phyloP scores from a whole-genome alignment of 2,888 invertebrate species.

The Chymomyza caudatula region DNA sequence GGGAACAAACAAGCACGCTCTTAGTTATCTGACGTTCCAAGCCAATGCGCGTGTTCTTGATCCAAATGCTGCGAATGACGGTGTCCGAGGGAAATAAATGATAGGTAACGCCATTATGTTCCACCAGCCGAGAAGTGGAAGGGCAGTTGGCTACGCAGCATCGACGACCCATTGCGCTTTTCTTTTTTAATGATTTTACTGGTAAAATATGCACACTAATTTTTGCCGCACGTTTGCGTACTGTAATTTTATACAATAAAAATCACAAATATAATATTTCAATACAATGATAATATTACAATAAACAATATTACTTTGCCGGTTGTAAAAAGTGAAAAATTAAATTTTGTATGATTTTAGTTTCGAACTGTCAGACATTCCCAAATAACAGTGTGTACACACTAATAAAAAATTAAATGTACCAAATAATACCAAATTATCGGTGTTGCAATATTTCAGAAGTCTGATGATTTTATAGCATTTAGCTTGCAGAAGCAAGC shows the following conservation, averaged over 20 bases:
- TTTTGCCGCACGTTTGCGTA: background rate
- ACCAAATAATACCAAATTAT: background rate
- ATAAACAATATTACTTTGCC: background rate
- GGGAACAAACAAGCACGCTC: conserved; percentile 84
- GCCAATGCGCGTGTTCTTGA: conserved; percentile 81
- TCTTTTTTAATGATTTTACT: background rate
- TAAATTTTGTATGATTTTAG: background rate
- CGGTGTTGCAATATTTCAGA: background rate
- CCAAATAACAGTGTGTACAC: background rate
- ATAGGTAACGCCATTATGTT: conserved; percentile 84
- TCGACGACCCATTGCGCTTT: conserved; percentile 73
- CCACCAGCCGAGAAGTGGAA: conserved; percentile 72
- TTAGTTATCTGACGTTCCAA: conserved; percentile 80
- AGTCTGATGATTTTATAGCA: too few relatives aligned
- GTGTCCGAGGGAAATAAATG: conserved; percentile 86
- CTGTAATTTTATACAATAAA: background rate
- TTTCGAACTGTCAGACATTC: background rate
- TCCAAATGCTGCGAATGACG: conserved; percentile 82
- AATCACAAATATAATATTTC: background rate
- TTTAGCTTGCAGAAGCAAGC: too few relatives aligned
- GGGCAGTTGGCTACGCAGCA: conserved; percentile 75
- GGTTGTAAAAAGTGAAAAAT: background rate
- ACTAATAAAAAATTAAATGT: background rate
- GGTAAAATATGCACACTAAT: background rate
- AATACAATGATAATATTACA: too few relatives aligned